phyloP scores from a whole-genome alignment of 1,140 invertebrate species.

The Ostrea edulis region DNA sequence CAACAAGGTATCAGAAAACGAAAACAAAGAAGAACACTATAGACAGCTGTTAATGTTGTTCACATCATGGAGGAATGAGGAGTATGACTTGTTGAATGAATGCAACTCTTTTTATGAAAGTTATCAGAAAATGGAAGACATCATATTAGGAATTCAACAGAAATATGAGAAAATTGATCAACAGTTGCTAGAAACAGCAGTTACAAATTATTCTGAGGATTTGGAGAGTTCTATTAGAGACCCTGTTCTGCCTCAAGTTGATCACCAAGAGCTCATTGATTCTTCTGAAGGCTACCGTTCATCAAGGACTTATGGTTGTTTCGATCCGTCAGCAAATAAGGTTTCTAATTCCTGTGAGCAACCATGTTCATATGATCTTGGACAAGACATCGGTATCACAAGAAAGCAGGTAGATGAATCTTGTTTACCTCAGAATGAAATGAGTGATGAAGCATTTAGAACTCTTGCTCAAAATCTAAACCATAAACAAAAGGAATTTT shows the following conservation, averaged over 20 bases:
- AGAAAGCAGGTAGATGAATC: not conserved
- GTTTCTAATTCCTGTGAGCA: too few species aligned
- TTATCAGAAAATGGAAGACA: not conserved
- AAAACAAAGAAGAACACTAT: slow-evolving; percentile 53
- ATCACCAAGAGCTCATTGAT: slow-evolving; percentile 48
- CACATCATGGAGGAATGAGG: slow-evolving; percentile 47
- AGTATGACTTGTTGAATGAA: too few species aligned
- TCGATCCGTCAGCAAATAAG: not conserved
- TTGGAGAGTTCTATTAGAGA: slow-evolving; percentile 41
- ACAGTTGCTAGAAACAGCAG: not conserved
- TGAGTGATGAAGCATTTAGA: not conserved
- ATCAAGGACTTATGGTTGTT: not conserved
- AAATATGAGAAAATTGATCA: not conserved
- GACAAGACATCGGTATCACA: not conserved
- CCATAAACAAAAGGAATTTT: not conserved
- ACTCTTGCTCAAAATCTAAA: slow-evolving; percentile 15
- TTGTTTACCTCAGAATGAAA: not conserved
- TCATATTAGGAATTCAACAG: not conserved
- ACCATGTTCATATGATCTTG: not conserved
- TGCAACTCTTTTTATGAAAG: not conserved
- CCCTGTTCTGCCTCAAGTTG: slow-evolving; percentile 32
- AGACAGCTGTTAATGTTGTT: slow-evolving; percentile 51
- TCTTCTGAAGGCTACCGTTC: slow-evolving; percentile 26
- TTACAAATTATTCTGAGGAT: slow-evolving; percentile 24
- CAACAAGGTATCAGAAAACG: slow-evolving; percentile 19